Evolutionary conservation across 2,888 invertebrate species (phyloP), one percentile per base, ranked within the genome.

Genomic region (Halictus quadricinctus): DNA sequence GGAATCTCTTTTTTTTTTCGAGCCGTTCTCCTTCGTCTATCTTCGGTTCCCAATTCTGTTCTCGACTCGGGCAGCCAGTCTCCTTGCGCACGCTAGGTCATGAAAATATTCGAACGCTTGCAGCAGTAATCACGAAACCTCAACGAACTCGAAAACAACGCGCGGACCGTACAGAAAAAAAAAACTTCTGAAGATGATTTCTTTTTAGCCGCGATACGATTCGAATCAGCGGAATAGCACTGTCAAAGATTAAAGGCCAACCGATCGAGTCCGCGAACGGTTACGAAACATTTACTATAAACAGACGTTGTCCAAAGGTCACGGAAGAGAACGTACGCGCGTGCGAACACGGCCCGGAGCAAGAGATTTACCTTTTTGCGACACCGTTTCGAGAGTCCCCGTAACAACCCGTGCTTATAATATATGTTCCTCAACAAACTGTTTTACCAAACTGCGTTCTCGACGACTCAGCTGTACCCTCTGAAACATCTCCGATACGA

Each of bases 211-310:
- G 48, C 21, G 29, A 72, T 72, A 72, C 21, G 21, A 73, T n/a
- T 21, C 54, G 36, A 54, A 36, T 73, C 36, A 41, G 25, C 29
- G 18, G 50, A 36, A 73, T 36, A 41, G 48, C 50, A 73, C 50
- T 54, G 29, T 72, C 36, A 13, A 73, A 54, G 25, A 18, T 72
- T 50, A 70, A 70, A 70, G 41, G 70, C 21, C 21, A 70, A 43
- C 41, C 43, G 43, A 50, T 50, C 72, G 50, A 48, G 50, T 48
- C 72, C 7, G 21, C 25, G 8, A 25, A 46, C 72, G 41, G 46
- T 72, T 72, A 25, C 48, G 46, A 72, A 72, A 72, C 72, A 48
- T 72, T 72, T 46, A 70, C 43, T 43, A 46, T 72, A 72, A 72
- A 72, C 72, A 46, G n/a, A 46, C 21, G 48, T 46, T 46, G 46